A percentile compares a stretch with the other conserved stretches of the same genome.
These are phyloP conservation scores for Leptoteleia sp. DNA, from an alignment of 1,140 invertebrate genomes.

Conservation along the genomic window DNA sequence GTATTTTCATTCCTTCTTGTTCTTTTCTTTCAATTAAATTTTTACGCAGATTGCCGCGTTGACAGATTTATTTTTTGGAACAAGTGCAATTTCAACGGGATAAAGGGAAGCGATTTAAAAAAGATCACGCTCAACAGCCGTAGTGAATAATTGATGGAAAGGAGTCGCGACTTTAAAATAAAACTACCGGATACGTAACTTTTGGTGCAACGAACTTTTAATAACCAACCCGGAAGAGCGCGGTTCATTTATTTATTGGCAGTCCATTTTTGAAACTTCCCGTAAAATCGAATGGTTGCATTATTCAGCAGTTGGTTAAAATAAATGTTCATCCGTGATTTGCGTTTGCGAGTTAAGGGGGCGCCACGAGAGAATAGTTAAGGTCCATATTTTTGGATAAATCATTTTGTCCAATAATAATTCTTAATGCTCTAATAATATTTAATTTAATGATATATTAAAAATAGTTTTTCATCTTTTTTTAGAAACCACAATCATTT, in stretches of 20 bases:
- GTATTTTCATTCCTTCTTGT: too few species aligned
- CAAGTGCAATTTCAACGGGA: too few species aligned
- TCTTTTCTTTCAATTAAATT: constrained; percentile 1
- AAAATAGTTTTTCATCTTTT: too few species aligned
- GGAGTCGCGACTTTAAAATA: constrained; percentile 1
- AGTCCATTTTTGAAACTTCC: constrained; percentile 4
- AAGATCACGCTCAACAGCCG: too few species aligned
- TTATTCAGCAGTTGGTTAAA: constrained; percentile 16
- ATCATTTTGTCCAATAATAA: too few species aligned
- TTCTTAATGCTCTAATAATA: too few species aligned
- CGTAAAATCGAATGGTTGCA: constrained; percentile 17
- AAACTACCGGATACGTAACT: neutral
- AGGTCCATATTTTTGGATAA: too few species aligned
- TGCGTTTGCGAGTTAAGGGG: too few species aligned
- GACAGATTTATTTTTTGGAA: constrained; percentile 6
- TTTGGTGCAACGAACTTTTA: constrained; percentile 14
- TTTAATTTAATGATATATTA: too few species aligned
- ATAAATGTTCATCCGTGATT: constrained; percentile 14
- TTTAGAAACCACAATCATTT: too few species aligned
- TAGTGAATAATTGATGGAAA: too few species aligned
- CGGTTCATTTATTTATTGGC: constrained; percentile 10
- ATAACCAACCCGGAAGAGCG: neutral
- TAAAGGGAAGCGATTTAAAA: neutral
- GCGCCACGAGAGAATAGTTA: too few species aligned
- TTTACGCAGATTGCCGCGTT: neutral